A percentile compares a stretch with the other conserved stretches of the same genome.
phyloP scores from a whole-genome alignment of 1,140 invertebrate genomes.

The Papilio polyxenes region DNA sequence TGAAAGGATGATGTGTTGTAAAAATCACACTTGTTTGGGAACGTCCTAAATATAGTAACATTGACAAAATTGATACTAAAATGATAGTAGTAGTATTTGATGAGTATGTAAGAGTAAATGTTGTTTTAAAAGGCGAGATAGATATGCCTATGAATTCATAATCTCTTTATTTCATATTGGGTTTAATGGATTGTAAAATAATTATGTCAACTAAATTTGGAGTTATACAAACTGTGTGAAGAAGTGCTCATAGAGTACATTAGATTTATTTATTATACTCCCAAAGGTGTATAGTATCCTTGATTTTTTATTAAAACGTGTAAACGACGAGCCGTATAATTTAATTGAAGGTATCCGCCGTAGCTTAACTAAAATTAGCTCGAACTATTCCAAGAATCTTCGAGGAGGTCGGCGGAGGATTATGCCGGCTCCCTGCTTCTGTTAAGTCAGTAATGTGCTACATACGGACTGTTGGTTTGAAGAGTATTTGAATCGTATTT shows the following conservation, averaged over 20 bases:
- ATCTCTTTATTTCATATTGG: too few relatives aligned
- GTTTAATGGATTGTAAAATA: too few relatives aligned
- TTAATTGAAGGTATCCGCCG: conserved; percentile 44
- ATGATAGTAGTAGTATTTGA: too few relatives aligned
- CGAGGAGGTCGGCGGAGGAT: conserved; percentile 28
- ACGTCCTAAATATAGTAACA: too few relatives aligned
- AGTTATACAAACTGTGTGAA: too few relatives aligned
- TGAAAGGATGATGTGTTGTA: too few relatives aligned
- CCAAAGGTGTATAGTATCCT: conserved; percentile 36
- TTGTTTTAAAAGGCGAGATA: too few relatives aligned
- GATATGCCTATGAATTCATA: too few relatives aligned
- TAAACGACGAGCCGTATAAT: conserved; percentile 44
- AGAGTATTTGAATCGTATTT: background rate
- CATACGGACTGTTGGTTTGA: background rate
- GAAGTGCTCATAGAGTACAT: background rate
- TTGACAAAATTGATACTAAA: too few relatives aligned
- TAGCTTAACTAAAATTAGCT: conserved; percentile 48
- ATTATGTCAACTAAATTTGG: too few relatives aligned
- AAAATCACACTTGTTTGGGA: too few relatives aligned
- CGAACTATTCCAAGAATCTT: conserved; percentile 45
- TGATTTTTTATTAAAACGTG: conserved; percentile 41
- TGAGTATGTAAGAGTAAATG: too few relatives aligned
- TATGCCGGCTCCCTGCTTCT: background rate
- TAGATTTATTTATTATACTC: background rate
- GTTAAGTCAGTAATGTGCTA: conserved; percentile 24